Conservation (phyloP, 2,113 vertebrate species). For the Amblyornis subalaris region DNA sequence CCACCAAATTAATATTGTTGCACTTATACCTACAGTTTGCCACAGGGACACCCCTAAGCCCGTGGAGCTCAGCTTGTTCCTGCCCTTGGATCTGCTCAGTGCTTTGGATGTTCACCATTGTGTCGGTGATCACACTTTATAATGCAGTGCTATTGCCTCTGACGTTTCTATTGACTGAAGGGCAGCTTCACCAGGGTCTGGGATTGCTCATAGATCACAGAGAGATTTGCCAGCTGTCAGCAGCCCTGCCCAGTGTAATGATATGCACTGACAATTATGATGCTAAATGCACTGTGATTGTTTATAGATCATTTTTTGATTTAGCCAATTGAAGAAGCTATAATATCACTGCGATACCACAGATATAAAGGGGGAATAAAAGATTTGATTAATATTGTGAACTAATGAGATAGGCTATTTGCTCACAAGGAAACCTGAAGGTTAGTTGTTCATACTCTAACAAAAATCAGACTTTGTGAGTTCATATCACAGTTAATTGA, state of each 20-base stretch:
- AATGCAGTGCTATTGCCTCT: neutral
- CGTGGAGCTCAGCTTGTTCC: neutral
- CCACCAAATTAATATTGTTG: neutral
- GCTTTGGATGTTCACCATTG: neutral
- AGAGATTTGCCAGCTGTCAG: neutral
- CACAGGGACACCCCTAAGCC: neutral
- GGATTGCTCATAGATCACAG: slow-evolving; percentile 10
- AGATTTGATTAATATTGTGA: slow-evolving; percentile 61
- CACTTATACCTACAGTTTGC: neutral
- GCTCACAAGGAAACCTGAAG: slow-evolving; percentile 66
- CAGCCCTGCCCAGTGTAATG: neutral
- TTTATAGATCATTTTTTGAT: slow-evolving; percentile 46
- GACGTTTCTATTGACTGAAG: neutral
- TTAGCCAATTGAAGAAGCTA: slow-evolving; percentile 32
- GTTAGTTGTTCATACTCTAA: slow-evolving; percentile 63
- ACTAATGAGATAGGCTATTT: slow-evolving; percentile 59
- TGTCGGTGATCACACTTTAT: neutral
- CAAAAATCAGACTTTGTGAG: slow-evolving; percentile 44
- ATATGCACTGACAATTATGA: slow-evolving; percentile 25
- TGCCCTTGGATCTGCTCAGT: neutral
- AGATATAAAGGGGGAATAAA: slow-evolving; percentile 63
- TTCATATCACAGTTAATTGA: slow-evolving; percentile 65
- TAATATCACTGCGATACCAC: slow-evolving; percentile 34
- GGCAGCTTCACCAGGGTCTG: neutral
- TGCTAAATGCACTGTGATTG: slow-evolving; percentile 22